These are phyloP conservation scores for Belonocnema kinseyi DNA, from an alignment of 1,140 invertebrate species.

Conservation along the genomic window DNA sequence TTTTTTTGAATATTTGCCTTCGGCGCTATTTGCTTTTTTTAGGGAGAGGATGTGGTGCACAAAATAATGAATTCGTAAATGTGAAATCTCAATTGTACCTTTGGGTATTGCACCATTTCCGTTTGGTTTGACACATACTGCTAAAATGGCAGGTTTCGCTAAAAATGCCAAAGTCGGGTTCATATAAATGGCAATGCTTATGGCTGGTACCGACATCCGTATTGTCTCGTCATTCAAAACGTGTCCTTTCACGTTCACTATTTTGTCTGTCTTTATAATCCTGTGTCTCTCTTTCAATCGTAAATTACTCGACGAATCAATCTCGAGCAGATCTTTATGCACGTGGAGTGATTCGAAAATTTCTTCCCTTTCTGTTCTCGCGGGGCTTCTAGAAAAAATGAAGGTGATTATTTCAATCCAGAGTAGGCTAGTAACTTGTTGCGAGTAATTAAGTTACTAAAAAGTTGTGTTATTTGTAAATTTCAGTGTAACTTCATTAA, in stretches of 20 bases:
- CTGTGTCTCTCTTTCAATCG: constrained; percentile 63
- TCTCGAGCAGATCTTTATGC: constrained; percentile 65
- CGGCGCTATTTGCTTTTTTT: no score
- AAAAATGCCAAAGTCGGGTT: constrained; percentile 84
- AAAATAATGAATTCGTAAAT: not conserved
- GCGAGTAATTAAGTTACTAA: no score
- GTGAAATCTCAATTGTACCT: constrained; percentile 52
- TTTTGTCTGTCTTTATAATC: constrained; percentile 50
- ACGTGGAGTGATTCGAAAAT: constrained; percentile 64
- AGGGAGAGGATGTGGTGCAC: no score
- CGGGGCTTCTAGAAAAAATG: constrained; percentile 55
- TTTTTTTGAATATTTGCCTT: no score
- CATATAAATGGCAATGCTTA: constrained; percentile 84
- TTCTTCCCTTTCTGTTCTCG: constrained; percentile 74
- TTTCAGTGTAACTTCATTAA: no score
- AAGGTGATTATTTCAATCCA: constrained; percentile 17
- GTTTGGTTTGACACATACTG: constrained; percentile 65
- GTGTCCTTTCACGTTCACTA: constrained; percentile 78
- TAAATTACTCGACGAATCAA: constrained; percentile 60
- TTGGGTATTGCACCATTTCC: constrained; percentile 49
- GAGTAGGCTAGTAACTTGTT: no score
- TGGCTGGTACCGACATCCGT: constrained; percentile 80
- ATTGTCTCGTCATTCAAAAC: constrained; percentile 80
- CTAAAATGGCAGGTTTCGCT: constrained; percentile 78
- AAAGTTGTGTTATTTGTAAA: no score